A percentile compares a stretch with the other conserved stretches of the same genome.
phyloP scores from a whole-genome alignment of 2,113 vertebrate species.

The Sinocyclocheilus anophthalmus region DNA sequence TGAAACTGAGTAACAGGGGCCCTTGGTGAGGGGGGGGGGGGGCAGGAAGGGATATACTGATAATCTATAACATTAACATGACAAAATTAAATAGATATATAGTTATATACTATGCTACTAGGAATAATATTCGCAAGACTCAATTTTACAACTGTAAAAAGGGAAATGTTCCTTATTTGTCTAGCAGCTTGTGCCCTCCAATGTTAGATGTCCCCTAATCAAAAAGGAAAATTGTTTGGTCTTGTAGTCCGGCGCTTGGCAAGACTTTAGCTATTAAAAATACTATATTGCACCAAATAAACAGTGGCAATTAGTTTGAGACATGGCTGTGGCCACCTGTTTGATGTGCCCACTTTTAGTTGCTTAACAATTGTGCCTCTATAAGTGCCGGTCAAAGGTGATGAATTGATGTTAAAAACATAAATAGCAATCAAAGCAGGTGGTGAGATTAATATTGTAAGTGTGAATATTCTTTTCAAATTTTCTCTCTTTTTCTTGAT shows the following conservation, averaged over 20 bases:
- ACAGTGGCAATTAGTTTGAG: background rate
- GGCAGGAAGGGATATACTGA: too few species aligned
- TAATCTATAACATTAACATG: too few species aligned
- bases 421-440: constrained; percentile 1
- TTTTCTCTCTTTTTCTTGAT: background rate
- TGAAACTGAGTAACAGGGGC: too few species aligned
- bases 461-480: background rate
- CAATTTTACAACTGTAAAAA: too few species aligned
- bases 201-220: background rate
- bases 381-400: background rate
- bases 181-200: background rate
- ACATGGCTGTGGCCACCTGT: background rate
- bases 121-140: too few species aligned
- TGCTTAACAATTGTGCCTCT: constrained; percentile 19
- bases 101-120: too few species aligned
- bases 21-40: too few species aligned
- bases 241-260: too few species aligned
- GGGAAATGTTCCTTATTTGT: background rate
- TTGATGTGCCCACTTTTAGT: constrained; percentile 27
- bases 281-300: background rate
- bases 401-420: background rate
- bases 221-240: background rate
- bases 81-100: too few species aligned
- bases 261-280: background rate
- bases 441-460: background rate